Conservation (phyloP, 2,888 invertebrate genomes). For the Orchestes rusci region DNA sequence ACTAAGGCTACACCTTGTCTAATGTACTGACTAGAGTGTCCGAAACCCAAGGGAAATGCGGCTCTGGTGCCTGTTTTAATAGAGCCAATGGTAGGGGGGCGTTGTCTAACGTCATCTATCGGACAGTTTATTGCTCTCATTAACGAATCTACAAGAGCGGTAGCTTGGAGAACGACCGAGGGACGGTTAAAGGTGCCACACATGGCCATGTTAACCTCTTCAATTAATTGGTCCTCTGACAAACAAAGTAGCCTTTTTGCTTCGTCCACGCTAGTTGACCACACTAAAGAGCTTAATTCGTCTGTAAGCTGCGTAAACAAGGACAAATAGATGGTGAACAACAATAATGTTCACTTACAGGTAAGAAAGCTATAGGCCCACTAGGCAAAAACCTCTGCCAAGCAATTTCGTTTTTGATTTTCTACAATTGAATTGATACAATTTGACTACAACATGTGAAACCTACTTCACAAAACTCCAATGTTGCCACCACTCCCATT, state of each 20-base stretch:
- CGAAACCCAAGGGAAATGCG: constrained; percentile 86
- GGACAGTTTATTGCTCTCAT: constrained; percentile 42
- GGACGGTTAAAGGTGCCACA: constrained; percentile 11
- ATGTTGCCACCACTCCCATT: constrained; percentile 86
- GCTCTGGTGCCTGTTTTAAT: constrained; percentile 64
- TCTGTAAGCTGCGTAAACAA: constrained; percentile 53
- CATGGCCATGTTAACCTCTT: constrained; percentile 79
- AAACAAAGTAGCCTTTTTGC: constrained; percentile 67
- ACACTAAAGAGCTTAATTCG: constrained; percentile 82
- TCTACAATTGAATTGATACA: constrained; percentile 23
- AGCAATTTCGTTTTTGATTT: constrained; percentile 75
- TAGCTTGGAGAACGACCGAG: constrained; percentile 46
- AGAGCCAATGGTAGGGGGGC: constrained; percentile 60
- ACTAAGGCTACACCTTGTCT: constrained; percentile 74
- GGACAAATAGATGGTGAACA: neutral
- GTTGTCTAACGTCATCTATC: constrained; percentile 38
- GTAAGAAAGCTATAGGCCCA: constrained; percentile 89
- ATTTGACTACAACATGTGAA: neutral
- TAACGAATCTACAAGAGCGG: constrained; percentile 48
- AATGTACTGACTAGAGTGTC: constrained; percentile 82
- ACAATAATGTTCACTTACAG: constrained; percentile 47
- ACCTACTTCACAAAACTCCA: constrained; percentile 53
- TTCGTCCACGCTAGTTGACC: constrained; percentile 73
- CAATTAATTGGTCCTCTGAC: constrained; percentile 74
- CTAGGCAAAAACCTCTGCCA: constrained; percentile 94